phyloP scores from a whole-genome alignment of 2,888 invertebrate genomes.

The Tubulanus polymorphus region DNA sequence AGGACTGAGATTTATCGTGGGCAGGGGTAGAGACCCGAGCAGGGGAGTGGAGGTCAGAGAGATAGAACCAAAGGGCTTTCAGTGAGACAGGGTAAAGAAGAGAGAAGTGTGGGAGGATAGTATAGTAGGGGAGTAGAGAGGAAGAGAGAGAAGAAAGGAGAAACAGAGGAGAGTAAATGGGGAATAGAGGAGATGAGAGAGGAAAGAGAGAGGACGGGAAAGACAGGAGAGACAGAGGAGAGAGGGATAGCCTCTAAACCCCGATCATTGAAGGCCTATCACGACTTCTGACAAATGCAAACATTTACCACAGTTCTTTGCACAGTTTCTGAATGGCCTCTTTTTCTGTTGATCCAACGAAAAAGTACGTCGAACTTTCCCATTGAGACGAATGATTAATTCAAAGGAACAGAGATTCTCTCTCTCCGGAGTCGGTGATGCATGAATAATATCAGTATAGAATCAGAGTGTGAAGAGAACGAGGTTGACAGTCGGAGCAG shows the following conservation, averaged over 20 bases:
- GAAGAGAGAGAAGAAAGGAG: background rate
- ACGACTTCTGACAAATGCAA: too few relatives aligned
- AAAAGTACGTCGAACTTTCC: too few relatives aligned
- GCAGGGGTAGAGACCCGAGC: background rate
- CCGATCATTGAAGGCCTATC: too few relatives aligned
- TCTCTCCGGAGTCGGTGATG: too few relatives aligned
- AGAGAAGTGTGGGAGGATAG: background rate
- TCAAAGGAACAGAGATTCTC: too few relatives aligned
- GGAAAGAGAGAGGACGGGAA: background rate
- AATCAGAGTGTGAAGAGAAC: too few relatives aligned
- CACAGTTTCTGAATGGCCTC: too few relatives aligned
- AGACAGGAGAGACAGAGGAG: slow-evolving; percentile 64
- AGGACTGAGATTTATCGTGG: background rate
- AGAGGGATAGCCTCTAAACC: background rate
- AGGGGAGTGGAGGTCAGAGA: background rate
- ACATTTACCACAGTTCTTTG: too few relatives aligned
- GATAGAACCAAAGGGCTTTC: background rate
- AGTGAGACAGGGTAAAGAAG: background rate
- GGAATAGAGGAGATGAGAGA: background rate
- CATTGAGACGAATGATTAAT: too few relatives aligned
- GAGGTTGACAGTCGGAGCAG: too few relatives aligned
- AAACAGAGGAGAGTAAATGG: background rate
- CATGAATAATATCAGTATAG: too few relatives aligned
- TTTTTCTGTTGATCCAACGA: too few relatives aligned
- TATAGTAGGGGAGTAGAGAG: background rate